Evolutionary conservation across 2,113 vertebrate genomes (phyloP), one percentile per base, ranked within the genome.

Genomic region (Ctenodactylus gundi): DNA sequence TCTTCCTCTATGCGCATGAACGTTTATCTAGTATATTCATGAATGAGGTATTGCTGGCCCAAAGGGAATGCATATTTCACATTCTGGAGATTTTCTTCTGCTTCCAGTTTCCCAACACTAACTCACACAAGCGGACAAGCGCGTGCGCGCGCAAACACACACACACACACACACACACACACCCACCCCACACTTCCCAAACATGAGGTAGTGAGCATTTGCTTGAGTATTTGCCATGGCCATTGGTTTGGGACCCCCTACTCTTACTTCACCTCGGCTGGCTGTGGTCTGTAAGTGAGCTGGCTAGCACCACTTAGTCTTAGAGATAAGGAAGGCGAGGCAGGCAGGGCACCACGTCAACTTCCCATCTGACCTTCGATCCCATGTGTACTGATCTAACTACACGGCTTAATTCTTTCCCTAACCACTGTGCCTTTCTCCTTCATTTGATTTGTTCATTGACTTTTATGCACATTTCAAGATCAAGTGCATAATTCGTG

Each of bases 91-190:
- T 78, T 67, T 34, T 14, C 64, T 27, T 21, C 41, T 49, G 27
- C 15, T 87, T 44, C 10, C 15, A 23, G 6, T 78, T 81, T 86
- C 67, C 67, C 15, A n/a, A 25, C 4, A 39, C 39, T 41, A 17
- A 21, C 27, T 25, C 8, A 29, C 3, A 41, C 0, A 6, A 0
- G 1, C 5, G 9, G 1, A 18, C 11, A 34, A 3, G 2, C 3
- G 1, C n/a, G 3, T 4, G 10, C 14, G 25, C 20, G 7, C 34
- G 8, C n/a, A 29, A 4, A n/a, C 3, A 34, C n/a, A 55, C 4
- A 27, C 4, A 55, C 5, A 25, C 3, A 0, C 2, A 1, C 18
- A 7, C 18, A 23, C 36, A 49, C 31, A 11, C 53, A 4, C 39
- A 18, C 11, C 46, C 4, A 49, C 44, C 11, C 46, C 4, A 49